Evolutionary conservation across 2,113 vertebrate genomes (phyloP), one percentile per base, ranked within the genome.

Genomic region (Zosterops hypoxanthus): DNA sequence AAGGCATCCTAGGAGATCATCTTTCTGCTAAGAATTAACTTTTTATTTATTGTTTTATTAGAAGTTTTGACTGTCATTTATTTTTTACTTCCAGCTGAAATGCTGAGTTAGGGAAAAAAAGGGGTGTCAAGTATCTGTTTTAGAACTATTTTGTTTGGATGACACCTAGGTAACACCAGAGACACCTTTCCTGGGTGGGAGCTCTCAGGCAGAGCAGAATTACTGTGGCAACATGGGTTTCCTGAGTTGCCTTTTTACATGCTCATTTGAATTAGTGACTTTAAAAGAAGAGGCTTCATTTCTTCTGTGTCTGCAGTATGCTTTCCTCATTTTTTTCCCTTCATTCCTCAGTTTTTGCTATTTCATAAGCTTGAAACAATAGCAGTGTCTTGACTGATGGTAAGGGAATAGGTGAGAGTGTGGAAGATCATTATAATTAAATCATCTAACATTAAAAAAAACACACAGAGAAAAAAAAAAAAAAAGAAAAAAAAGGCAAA

Each of bases 131-230:
- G 8, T 94, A 34, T 39, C 44, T 81, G 29, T 94, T 79, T 66
- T 75, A 60, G 91, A 59, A 88, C 68, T 87, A 64, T 89, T 97
- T 97, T 96, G 46, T 90, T 95, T 92, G 77, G 69, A 25, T 93
- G 90, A 84, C 78, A 96, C 83, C 85, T 84, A 94, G 50, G 79
- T 91, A 92, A 82, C 22, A 4, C 57, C 65, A 84, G 50, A 86
- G 60, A 83, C 85, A 94, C 85, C 90, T 96, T 95, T 95, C 92
- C 86, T 90, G 95, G 94, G 92, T 92, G 83, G 89, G 73, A 94
- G 55, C 44, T 66, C 65, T 41, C 44, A 93, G 90, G 90, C 85
- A 94, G 41, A 83, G 79, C 60, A 88, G 60, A 75, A 93, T 88
- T 80, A 71, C 86, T 36, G 72, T 92, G 78, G 93, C 86, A 86